phyloP scores from a whole-genome alignment of 2,113 vertebrate species.

The Manacus vitellinus region DNA sequence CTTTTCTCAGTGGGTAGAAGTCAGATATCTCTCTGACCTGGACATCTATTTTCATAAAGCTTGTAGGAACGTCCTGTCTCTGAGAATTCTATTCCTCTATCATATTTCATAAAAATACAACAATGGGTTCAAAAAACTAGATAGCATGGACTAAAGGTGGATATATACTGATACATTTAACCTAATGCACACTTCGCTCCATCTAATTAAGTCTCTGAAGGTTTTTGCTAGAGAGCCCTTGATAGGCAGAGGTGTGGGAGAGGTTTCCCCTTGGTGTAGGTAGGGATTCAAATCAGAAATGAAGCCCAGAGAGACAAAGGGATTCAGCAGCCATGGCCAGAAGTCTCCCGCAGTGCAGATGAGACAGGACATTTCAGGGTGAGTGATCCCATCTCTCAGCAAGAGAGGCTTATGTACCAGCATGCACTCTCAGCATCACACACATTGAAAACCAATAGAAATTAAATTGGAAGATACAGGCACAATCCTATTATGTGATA shows the following conservation, averaged over 20 bases:
- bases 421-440: neutral
- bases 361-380: neutral
- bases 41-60: neutral
- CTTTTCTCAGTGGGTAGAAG: neutral
- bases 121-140: neutral
- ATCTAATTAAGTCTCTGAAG: neutral
- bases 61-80: neutral
- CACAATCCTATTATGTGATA: slow-evolving; percentile 17
- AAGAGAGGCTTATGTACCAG: neutral
- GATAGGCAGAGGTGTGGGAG: neutral
- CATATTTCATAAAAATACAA: neutral
- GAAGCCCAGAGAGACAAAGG: neutral
- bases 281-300: neutral
- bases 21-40: neutral
- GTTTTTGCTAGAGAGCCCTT: neutral
- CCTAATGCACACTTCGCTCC: neutral
- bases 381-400: neutral
- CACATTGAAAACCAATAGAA: neutral
- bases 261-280: neutral
- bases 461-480: neutral
- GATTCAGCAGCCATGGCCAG: neutral
- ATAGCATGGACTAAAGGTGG: neutral
- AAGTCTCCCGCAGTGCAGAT: neutral
- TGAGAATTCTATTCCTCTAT: neutral
- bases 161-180: neutral